Percentiles rank a stretch among this genome's conserved stretches.
These are phyloP conservation scores for Zootoca vivipara DNA, from an alignment of 2,113 vertebrate species.

Conservation along the genomic window DNA sequence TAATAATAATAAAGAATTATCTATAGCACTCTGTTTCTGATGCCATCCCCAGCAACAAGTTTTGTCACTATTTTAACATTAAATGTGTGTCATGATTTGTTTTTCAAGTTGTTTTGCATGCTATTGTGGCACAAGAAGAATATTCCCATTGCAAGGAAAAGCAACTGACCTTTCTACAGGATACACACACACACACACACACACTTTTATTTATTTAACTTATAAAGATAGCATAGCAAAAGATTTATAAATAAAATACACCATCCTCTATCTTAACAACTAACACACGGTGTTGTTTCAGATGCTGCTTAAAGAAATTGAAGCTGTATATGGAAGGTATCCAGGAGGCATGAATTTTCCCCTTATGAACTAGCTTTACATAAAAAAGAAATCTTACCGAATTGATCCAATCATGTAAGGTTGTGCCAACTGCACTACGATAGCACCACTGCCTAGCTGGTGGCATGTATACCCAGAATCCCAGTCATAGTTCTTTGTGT, in stretches of 20 bases:
- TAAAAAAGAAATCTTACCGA: slow-evolving; percentile 76
- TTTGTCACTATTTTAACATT: not conserved
- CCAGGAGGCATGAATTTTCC: not conserved
- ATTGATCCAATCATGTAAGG: slow-evolving; percentile 91
- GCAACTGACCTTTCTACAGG: not conserved
- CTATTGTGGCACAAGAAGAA: not conserved
- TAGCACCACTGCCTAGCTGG: slow-evolving; percentile 95
- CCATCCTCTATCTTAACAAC: no score
- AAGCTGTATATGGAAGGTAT: slow-evolving; percentile 29
- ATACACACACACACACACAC: no score
- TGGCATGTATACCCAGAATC: slow-evolving; percentile 98
- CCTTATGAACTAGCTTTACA: slow-evolving; percentile 17
- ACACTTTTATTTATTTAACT: no score
- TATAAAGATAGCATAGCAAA: not conserved
- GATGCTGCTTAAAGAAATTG: no score
- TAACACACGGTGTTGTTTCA: no score
- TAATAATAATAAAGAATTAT: not conserved
- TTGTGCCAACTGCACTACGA: slow-evolving; percentile 95
- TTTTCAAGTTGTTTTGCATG: not conserved
- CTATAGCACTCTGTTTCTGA: not conserved
- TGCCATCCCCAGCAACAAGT: not conserved
- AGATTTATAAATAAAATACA: no score
- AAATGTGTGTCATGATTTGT: slow-evolving; percentile 14
- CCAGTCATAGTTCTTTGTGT: slow-evolving; percentile 98
- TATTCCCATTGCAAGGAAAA: not conserved